Evolutionary conservation across 1,140 invertebrate species (phyloP).

Genomic region (Oryctes rhinoceros): DNA sequence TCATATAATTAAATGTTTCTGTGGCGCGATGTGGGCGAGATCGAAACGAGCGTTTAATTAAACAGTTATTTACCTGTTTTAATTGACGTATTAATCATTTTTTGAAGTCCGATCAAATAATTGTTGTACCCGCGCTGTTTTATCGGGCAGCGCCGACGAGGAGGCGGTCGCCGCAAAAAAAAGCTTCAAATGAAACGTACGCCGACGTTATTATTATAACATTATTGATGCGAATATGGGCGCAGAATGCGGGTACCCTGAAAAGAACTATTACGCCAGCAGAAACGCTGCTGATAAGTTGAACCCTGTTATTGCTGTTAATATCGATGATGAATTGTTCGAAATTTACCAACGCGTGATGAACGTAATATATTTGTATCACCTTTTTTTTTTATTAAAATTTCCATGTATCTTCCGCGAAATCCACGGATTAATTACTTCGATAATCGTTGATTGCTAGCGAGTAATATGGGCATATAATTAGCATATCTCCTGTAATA

Average conservation of each 20-base stretch:
- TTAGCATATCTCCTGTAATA: too few species aligned
- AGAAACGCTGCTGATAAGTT: constrained; percentile 11
- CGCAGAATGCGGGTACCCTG: constrained; percentile 2
- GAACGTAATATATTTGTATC: background rate
- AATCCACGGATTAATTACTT: background rate
- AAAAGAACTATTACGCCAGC: constrained; percentile 24
- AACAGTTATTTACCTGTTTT: constrained; percentile 38
- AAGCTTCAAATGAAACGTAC: constrained; percentile 11
- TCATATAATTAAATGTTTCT: constrained; percentile 40
- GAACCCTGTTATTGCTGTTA: constrained; percentile 13
- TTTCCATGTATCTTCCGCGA: background rate
- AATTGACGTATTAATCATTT: constrained; percentile 41
- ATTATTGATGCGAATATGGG: constrained; percentile 28
- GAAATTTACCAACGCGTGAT: constrained; percentile 10
- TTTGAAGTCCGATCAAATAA: constrained; percentile 36
- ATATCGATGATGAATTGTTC: constrained; percentile 32
- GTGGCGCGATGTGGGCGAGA: background rate
- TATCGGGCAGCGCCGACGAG: background rate
- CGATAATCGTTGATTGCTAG: background rate
- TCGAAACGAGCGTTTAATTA: constrained; percentile 21
- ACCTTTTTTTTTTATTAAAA: background rate
- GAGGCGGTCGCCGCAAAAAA: background rate
- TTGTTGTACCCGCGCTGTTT: background rate
- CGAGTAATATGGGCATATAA: background rate
- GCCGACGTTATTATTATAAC: constrained; percentile 16